Evolutionary conservation across 2,797 vertebrate species (phyloP).

Genomic region (Botia almorhae): DNA sequence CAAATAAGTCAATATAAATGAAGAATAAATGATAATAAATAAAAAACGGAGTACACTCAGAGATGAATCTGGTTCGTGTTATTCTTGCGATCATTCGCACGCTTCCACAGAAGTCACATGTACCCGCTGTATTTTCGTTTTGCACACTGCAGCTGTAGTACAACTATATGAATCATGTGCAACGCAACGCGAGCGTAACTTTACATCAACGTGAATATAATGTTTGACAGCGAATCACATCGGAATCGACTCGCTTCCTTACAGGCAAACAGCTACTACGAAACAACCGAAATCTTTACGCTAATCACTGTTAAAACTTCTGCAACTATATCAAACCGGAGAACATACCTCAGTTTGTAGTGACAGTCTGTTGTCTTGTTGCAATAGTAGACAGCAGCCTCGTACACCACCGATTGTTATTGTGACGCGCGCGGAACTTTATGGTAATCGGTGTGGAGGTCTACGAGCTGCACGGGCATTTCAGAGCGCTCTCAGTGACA

Average conservation of each 20-base stretch:
- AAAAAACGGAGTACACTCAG: neutral
- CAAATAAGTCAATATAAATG: neutral
- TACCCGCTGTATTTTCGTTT: neutral
- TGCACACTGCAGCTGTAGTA: neutral
- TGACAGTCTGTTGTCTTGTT: constrained; percentile 57
- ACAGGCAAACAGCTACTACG: neutral
- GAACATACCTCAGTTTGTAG: constrained; percentile 66
- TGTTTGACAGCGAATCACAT: neutral
- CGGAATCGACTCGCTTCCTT: neutral
- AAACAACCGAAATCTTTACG: too few relatives aligned
- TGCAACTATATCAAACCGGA: neutral
- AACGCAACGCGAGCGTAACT: neutral
- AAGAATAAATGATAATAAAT: too few relatives aligned
- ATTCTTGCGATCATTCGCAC: constrained; percentile 11
- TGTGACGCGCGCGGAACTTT: constrained; percentile 69
- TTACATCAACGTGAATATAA: neutral
- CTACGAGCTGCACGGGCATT: neutral
- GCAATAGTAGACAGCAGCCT: constrained; percentile 39
- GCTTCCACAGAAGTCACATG: constrained; percentile 28
- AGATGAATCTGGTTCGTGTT: neutral
- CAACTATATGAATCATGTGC: neutral
- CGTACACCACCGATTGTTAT: constrained; percentile 8
- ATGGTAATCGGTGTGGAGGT: constrained; percentile 46
- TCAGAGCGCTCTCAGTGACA: neutral
- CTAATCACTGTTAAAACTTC: constrained; percentile 6